Base-by-base conservation (phyloP, 1,140 invertebrate genomes). In the Drosophila ficusphila region DNA sequence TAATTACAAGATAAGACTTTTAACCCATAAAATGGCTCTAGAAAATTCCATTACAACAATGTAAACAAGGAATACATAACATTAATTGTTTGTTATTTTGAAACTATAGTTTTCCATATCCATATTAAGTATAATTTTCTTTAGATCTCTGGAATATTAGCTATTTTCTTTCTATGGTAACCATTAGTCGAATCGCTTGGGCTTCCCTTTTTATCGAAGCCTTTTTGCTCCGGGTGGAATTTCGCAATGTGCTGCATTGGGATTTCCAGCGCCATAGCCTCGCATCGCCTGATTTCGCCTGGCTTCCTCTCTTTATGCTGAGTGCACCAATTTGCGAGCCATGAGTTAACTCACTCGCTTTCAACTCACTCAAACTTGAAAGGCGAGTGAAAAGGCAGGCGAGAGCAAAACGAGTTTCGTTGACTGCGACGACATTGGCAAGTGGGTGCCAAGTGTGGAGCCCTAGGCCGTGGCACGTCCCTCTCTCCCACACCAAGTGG, bases 401-500 rank as follows among this genome's bases (percentile, higher is more conserved):
- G 16, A 56, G 42, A 9, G 33, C 12, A 19, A 58, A 71, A 65
- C 65, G 51, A 51, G 71, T 79, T 79, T 54, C 29, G 23, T 51
- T 18, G 31, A 62, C 27, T 39, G 38, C 12, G 56, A 46, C 12
- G 56, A 41, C 36, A 62, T 42, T 57, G 47, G 68, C 42, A 73
- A 81, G 79, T 74, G 52, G 60, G 57, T 42, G 71, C 49, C 60
- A 73, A 65, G 56, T 48, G 25, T 54, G 69, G 56, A 48, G 52
- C 72, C 72, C 60, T 74, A 67, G 72, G 72, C 71, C 60, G 34
- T 74, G 69, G 57, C 49, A 64, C 49, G 39, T 73, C 78, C 49
- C 65, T 39, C 33, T 21, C 38, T 14, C 36, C n/a, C 52, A 7
- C 54, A 23, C 46, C 64, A 82, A 74, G 65, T 71, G 39, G 81